phyloP scores from a whole-genome alignment of 2,797 vertebrate genomes.

The Dipus sagitta region DNA sequence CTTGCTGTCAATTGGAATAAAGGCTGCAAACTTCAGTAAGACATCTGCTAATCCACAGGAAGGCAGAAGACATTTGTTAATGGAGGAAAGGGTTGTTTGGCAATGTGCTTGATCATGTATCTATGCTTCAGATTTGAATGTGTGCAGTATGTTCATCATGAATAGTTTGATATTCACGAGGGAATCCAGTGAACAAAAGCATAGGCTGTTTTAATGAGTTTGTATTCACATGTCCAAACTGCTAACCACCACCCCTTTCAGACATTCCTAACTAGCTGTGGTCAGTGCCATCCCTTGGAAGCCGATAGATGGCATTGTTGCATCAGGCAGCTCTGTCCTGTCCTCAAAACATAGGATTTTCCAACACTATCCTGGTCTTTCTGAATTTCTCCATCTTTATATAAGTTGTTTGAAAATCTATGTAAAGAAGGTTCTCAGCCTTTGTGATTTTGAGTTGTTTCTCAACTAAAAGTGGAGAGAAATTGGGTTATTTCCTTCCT shows the following conservation, averaged over 20 bases:
- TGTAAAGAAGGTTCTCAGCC: conserved; percentile 33
- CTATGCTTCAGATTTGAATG: neutral
- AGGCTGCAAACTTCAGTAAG: neutral
- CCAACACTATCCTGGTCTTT: conserved; percentile 61
- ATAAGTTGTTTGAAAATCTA: conserved; percentile 50
- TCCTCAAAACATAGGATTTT: conserved; percentile 66
- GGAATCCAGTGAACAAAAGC: conserved; percentile 24
- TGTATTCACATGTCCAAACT: conserved; percentile 37
- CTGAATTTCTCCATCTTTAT: conserved; percentile 72
- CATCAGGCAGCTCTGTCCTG: conserved; percentile 72
- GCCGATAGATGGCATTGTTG: conserved; percentile 84
- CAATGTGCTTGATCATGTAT: neutral
- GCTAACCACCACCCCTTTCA: conserved; percentile 46
- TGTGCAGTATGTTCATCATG: neutral
- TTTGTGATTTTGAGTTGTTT: conserved; percentile 59
- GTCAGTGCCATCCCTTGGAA: conserved; percentile 67
- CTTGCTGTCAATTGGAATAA: neutral
- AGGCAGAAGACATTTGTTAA: neutral
- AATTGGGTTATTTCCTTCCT: conserved; percentile 72
- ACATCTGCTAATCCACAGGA: neutral
- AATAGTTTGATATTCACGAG: neutral
- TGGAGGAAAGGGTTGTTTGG: neutral
- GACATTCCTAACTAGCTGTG: conserved; percentile 45
- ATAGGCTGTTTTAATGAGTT: conserved; percentile 28
- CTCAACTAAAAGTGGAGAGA: conserved; percentile 59